phyloP scores from a whole-genome alignment of 2,888 invertebrate genomes.

The Eristalis pertinax region DNA sequence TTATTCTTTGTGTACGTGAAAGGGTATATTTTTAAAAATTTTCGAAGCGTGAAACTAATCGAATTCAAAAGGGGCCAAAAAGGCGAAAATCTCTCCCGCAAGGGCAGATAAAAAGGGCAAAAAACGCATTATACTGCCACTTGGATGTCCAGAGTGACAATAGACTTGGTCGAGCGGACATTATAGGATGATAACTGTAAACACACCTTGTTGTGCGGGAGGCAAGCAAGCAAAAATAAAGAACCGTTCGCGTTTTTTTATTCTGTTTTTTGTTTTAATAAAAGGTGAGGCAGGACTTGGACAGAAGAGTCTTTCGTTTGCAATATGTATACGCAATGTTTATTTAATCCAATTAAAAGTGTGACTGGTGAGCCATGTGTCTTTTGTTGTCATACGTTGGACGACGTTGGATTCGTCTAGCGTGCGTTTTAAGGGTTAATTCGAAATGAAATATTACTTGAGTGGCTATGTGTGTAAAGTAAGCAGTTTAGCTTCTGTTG shows the following conservation, averaged over 20 bases:
- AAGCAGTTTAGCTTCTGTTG: no score
- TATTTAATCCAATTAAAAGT: slow-evolving; percentile 13
- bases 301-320: neutral
- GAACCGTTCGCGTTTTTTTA: neutral
- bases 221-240: neutral
- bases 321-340: neutral
- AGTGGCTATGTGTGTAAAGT: no score
- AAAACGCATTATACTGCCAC: slow-evolving; percentile 41
- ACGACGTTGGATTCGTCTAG: neutral
- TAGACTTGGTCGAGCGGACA: slow-evolving; percentile 42
- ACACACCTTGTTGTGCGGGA: slow-evolving; percentile 18
- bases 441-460: no score
- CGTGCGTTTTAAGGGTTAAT: neutral
- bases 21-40: slow-evolving; percentile 46
- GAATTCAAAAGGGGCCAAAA: slow-evolving; percentile 44
- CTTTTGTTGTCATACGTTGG: neutral
- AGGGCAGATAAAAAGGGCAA: neutral
- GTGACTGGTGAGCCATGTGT: neutral
- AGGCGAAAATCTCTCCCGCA: slow-evolving; percentile 27
- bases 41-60: slow-evolving; percentile 68
- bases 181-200: slow-evolving; percentile 36
- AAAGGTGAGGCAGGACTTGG: neutral
- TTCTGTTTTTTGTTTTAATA: slow-evolving; percentile 3
- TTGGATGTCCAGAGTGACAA: slow-evolving; percentile 50
- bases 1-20: slow-evolving; percentile 18